These are phyloP conservation scores for Odontocolon sp. DNA, from an alignment of 2,888 invertebrate genomes.

Conservation along the genomic window DNA sequence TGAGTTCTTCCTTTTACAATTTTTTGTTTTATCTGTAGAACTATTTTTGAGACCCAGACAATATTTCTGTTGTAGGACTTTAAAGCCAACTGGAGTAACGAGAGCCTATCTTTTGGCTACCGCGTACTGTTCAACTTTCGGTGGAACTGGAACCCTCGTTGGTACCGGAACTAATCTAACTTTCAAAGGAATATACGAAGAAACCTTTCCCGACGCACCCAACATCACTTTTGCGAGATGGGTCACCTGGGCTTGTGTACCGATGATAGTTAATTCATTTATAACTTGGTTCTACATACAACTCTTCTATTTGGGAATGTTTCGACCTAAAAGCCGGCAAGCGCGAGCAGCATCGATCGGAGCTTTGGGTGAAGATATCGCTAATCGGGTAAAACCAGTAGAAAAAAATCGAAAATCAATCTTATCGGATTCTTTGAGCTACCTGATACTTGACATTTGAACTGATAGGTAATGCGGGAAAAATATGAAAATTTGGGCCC, in stretches of 20 bases:
- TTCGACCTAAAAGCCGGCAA: constrained; percentile 69
- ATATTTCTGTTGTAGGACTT: constrained; percentile 3
- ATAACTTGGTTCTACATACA: constrained; percentile 81
- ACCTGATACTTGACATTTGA: not conserved
- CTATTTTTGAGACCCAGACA: not conserved
- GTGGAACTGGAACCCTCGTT: constrained; percentile 80
- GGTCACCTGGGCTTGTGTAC: constrained; percentile 81
- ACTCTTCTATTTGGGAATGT: constrained; percentile 73
- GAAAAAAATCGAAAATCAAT: not conserved
- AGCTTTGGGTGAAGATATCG: constrained; percentile 69
- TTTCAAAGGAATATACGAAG: constrained; percentile 78
- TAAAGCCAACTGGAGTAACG: constrained; percentile 70
- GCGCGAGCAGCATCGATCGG: constrained; percentile 67
- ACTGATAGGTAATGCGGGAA: constrained; percentile 74
- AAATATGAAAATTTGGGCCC: constrained; percentile 81
- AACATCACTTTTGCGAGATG: constrained; percentile 80
- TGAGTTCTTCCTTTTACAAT: not conserved
- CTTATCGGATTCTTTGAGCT: not conserved
- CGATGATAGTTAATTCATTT: constrained; percentile 78
- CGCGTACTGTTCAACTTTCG: constrained; percentile 79
- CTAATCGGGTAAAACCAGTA: constrained; percentile 68
- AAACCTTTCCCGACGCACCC: constrained; percentile 70
- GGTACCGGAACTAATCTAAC: constrained; percentile 81
- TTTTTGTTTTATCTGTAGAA: not conserved
- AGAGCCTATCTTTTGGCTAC: constrained; percentile 73